Percentiles rank a stretch among this genome's conserved stretches.
These are phyloP conservation scores for Cosmorhoe ocellata DNA, from an alignment of 2,888 invertebrate species.

Conservation along the genomic window DNA sequence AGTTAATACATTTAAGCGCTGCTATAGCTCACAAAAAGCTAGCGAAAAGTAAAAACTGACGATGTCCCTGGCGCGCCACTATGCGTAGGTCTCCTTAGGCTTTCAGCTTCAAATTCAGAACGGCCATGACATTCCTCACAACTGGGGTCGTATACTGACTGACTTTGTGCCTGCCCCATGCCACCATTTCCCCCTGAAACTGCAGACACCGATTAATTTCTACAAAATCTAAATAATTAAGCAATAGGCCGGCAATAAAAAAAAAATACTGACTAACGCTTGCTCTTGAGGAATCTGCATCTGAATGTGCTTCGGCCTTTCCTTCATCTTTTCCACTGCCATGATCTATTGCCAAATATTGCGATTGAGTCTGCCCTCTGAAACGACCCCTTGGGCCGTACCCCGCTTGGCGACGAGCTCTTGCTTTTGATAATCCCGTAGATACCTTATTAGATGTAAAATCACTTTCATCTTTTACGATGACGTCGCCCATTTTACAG, in stretches of 20 bases:
- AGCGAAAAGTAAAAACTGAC: slow-evolving; percentile 29
- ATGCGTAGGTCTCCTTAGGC: slow-evolving; percentile 42
- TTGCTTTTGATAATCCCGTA: slow-evolving; percentile 17
- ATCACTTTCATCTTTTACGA: slow-evolving; percentile 21
- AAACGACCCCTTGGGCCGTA: slow-evolving; percentile 70
- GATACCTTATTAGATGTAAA: slow-evolving; percentile 15
- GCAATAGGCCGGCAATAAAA: background rate
- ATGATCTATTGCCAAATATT: slow-evolving; percentile 85
- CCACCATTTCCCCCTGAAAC: slow-evolving; percentile 89
- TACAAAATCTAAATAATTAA: background rate
- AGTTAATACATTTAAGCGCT: too few relatives aligned
- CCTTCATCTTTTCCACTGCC: slow-evolving; percentile 85
- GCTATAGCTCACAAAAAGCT: too few relatives aligned
- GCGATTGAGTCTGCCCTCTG: slow-evolving; percentile 92
- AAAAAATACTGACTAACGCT: slow-evolving; percentile 85
- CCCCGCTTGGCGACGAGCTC: slow-evolving; percentile 52
- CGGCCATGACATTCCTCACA: slow-evolving; percentile 85
- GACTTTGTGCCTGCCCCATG: slow-evolving; percentile 95
- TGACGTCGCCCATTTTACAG: slow-evolving; percentile 43
- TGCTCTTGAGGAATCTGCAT: slow-evolving; percentile 86
- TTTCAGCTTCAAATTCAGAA: slow-evolving; percentile 49
- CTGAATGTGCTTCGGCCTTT: slow-evolving; percentile 91
- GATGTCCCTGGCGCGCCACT: slow-evolving; percentile 22
- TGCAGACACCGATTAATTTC: slow-evolving; percentile 6
- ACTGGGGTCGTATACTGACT: slow-evolving; percentile 86